Evolutionary conservation across 2,797 vertebrate species (phyloP).

Genomic region (Acipenser ruthenus): DNA sequence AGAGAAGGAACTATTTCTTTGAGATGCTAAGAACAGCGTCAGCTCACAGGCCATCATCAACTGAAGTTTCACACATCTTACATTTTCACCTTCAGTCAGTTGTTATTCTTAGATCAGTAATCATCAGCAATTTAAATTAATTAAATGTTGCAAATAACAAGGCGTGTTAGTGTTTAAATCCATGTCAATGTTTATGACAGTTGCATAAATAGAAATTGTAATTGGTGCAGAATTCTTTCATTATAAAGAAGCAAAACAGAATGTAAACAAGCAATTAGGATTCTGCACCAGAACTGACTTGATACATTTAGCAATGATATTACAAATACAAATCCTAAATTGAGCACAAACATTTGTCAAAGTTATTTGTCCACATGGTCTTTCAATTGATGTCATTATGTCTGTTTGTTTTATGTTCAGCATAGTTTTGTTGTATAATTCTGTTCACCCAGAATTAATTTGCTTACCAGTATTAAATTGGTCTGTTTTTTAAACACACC

Average conservation of each 20-base stretch:
- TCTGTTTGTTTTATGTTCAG: neutral
- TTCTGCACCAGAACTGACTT: neutral
- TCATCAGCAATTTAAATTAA: neutral
- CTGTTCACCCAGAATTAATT: neutral
- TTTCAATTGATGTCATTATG: neutral
- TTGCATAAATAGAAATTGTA: neutral
- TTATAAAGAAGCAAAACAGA: neutral
- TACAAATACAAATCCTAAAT: neutral
- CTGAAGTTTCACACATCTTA: constrained; percentile 7
- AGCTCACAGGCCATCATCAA: neutral
- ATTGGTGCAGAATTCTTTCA: constrained; percentile 2
- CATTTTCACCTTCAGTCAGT: constrained; percentile 5
- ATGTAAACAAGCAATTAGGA: neutral
- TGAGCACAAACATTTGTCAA: constrained; percentile 3
- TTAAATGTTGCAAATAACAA: neutral
- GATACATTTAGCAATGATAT: neutral
- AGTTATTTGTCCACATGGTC: neutral
- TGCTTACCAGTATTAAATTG: neutral
- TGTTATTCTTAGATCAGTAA: neutral
- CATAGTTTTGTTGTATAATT: neutral
- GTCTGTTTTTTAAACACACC: neutral
- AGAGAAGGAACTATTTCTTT: neutral
- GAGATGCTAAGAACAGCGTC: neutral
- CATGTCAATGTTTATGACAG: constrained; percentile 1
- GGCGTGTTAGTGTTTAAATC: neutral